A percentile compares a stretch with the other conserved stretches of the same genome.
Evolutionary conservation across 2,797 vertebrate species (phyloP).

Genomic region (Chelon auratus): DNA sequence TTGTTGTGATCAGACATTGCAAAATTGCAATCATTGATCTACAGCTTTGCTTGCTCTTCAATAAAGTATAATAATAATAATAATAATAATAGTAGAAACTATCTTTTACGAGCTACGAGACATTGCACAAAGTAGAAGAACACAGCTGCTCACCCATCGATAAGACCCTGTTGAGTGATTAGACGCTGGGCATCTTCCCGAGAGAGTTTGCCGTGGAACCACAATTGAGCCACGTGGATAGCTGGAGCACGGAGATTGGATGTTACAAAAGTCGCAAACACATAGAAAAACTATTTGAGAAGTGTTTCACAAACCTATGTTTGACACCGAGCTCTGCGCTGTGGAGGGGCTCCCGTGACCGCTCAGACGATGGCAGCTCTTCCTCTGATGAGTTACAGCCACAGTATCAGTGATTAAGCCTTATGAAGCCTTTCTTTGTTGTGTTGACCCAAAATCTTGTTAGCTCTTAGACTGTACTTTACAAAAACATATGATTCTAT

Average conservation of each 20-base stretch:
- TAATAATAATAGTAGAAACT: too few relatives aligned
- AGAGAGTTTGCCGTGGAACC: conserved; percentile 97
- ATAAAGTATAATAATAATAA: too few relatives aligned
- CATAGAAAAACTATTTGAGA: background rate
- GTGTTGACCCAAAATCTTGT: background rate
- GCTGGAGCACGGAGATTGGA: conserved; percentile 76
- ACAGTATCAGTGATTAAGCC: background rate
- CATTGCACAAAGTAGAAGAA: background rate
- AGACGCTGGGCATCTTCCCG: conserved; percentile 94
- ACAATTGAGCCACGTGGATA: conserved; percentile 92
- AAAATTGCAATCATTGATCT: too few relatives aligned
- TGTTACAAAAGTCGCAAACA: background rate
- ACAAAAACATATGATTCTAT: background rate
- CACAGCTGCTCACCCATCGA: conserved; percentile 90
- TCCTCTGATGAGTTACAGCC: conserved; percentile 85
- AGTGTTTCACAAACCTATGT: conserved; percentile 85
- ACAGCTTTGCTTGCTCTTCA: too few relatives aligned
- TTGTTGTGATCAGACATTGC: too few relatives aligned
- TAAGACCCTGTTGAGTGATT: conserved; percentile 93
- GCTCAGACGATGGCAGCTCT: conserved; percentile 92
- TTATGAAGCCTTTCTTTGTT: background rate
- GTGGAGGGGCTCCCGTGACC: conserved; percentile 89
- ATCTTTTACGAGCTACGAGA: background rate
- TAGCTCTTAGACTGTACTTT: conserved; percentile 1
- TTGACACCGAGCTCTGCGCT: conserved; percentile 84